Evolutionary conservation across 2,113 vertebrate genomes (phyloP).

Genomic region (Tilapia sparmanii): DNA sequence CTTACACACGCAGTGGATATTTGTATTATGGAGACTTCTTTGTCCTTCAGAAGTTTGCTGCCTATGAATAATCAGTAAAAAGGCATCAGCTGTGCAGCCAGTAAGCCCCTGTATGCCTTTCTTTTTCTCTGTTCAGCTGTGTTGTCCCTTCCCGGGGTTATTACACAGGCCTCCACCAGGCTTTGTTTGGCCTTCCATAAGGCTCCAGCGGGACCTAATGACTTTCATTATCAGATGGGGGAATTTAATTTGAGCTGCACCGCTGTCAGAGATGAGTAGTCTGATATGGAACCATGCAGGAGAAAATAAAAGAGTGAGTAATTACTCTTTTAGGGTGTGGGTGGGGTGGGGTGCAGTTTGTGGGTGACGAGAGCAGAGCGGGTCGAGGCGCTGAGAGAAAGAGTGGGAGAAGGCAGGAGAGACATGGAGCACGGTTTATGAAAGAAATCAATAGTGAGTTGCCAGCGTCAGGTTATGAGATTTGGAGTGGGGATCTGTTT

Average conservation of each 20-base stretch:
- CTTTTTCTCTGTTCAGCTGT: conserved; percentile 2
- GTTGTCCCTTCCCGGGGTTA: conserved; percentile 44
- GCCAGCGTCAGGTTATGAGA: conserved; percentile 59
- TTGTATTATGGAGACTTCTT: neutral
- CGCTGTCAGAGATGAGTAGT: conserved; percentile 63
- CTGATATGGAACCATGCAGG: conserved; percentile 51
- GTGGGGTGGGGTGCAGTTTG: conserved; percentile 16
- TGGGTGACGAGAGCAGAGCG: conserved; percentile 7
- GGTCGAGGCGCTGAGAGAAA: conserved; percentile 11
- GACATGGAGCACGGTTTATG: conserved; percentile 34
- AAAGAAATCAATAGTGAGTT: conserved; percentile 62
- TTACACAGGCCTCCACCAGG: conserved; percentile 41
- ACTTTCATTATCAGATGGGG: conserved; percentile 69
- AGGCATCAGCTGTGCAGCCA: neutral
- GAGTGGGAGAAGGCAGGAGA: neutral
- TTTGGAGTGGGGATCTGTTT: conserved; percentile 54
- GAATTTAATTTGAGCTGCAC: conserved; percentile 69
- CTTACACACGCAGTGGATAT: neutral
- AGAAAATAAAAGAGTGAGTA: conserved; percentile 67
- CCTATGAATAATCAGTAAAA: neutral
- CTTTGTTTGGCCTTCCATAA: conserved; percentile 57
- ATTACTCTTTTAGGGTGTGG: conserved; percentile 58
- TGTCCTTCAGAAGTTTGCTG: neutral
- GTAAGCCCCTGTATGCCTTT: neutral
- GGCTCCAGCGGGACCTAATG: conserved; percentile 63